A percentile compares a stretch with the other conserved stretches of the same genome.
Evolutionary conservation across 2,113 vertebrate genomes (phyloP).

Genomic region (Heliornis fulica): DNA sequence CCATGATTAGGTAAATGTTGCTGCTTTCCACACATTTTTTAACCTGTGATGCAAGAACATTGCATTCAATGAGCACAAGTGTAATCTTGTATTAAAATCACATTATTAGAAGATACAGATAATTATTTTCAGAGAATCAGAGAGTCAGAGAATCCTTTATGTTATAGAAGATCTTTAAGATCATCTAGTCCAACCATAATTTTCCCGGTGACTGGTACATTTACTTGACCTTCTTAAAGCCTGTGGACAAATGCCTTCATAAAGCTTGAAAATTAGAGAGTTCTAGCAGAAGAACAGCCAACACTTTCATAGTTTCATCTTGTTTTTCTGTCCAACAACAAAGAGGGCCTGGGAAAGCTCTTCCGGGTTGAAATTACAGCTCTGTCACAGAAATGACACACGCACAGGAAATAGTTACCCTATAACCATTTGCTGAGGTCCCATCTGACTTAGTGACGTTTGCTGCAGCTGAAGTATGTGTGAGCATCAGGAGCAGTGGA

Average conservation of each 20-base stretch:
- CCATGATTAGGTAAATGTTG: not conserved
- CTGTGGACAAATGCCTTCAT: not conserved
- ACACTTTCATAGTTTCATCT: not conserved
- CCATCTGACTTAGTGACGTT: not conserved
- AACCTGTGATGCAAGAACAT: not conserved
- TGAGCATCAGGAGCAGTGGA: not conserved
- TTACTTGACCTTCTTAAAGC: not conserved
- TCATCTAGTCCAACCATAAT: too few relatives aligned
- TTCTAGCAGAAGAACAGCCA: not conserved
- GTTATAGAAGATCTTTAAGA: too few relatives aligned
- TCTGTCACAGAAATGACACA: not conserved
- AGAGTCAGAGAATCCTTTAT: too few relatives aligned
- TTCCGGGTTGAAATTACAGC: not conserved
- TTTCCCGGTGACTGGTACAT: not conserved
- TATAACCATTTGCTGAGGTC: not conserved
- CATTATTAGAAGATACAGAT: not conserved
- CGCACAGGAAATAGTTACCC: not conserved
- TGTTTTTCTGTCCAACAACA: not conserved
- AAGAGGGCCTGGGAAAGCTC: constrained; percentile 11
- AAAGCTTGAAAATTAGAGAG: not conserved
- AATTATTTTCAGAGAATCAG: not conserved
- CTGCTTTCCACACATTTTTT: not conserved
- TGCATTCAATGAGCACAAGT: not conserved
- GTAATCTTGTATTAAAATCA: not conserved
- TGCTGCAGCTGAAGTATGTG: not conserved